These are phyloP conservation scores for Aethina tumida DNA, from an alignment of 1,140 invertebrate genomes.

Conservation along the genomic window DNA sequence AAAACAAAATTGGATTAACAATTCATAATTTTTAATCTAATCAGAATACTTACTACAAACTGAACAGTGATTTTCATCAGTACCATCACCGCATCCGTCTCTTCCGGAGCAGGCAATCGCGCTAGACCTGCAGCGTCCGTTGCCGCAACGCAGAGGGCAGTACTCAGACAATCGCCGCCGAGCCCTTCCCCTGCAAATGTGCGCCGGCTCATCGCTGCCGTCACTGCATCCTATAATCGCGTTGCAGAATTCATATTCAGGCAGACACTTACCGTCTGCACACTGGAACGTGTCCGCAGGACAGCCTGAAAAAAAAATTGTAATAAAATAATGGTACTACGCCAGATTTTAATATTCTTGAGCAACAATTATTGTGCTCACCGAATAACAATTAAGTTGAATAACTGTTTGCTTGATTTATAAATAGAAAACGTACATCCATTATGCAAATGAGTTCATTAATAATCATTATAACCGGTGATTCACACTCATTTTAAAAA, in stretches of 20 bases:
- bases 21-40: constrained; percentile 1
- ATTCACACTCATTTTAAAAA: too few relatives aligned
- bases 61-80: constrained; percentile 71
- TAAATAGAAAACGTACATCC: too few relatives aligned
- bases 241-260: constrained; percentile 85
- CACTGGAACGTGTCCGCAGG: constrained; percentile 75
- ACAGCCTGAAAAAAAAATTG: too few relatives aligned
- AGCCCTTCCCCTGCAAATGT: constrained; percentile 48
- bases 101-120: constrained; percentile 78
- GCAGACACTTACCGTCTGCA: constrained; percentile 71
- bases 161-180: constrained; percentile 31
- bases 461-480: too few relatives aligned
- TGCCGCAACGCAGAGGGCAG: constrained; percentile 73
- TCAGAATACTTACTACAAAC: constrained; percentile 69
- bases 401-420: too few relatives aligned
- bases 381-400: too few relatives aligned
- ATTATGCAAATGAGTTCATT: too few relatives aligned
- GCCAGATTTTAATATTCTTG: too few relatives aligned
- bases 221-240: constrained; percentile 75
- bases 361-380: too few relatives aligned
- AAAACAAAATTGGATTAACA: constrained; percentile 17
- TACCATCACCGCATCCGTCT: constrained; percentile 83
- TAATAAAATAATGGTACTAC: too few relatives aligned
- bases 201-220: constrained; percentile 71
- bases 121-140: constrained; percentile 76